These are phyloP conservation scores for Toxotes jaculatrix DNA, from an alignment of 2,113 vertebrate genomes.

Conservation along the genomic window DNA sequence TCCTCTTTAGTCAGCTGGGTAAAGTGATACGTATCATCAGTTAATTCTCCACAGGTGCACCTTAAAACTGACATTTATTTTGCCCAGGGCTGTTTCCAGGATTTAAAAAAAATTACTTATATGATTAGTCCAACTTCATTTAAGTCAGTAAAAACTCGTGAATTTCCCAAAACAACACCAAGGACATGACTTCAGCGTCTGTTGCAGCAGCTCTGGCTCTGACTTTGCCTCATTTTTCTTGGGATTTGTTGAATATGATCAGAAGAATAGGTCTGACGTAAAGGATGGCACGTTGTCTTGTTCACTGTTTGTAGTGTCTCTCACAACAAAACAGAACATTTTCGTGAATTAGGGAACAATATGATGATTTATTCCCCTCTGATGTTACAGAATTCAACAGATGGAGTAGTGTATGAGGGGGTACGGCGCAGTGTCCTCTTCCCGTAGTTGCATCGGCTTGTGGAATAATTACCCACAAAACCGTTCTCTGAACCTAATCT, in stretches of 20 bases:
- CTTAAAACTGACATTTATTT: not conserved
- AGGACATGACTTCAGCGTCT: not conserved
- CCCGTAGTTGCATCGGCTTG: not conserved
- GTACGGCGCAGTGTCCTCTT: not conserved
- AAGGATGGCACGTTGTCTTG: not conserved
- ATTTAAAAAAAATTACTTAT: not conserved
- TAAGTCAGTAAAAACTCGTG: not conserved
- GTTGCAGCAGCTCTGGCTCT: not conserved
- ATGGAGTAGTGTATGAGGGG: not conserved
- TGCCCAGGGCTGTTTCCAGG: not conserved
- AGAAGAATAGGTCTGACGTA: not conserved
- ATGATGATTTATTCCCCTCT: constrained; percentile 17
- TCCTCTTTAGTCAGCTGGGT: constrained; percentile 28
- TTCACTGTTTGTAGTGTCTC: not conserved
- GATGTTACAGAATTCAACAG: constrained; percentile 20
- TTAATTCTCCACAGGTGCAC: constrained; percentile 22
- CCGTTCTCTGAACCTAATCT: constrained; percentile 46
- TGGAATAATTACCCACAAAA: constrained; percentile 52
- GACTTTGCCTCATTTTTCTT: not conserved
- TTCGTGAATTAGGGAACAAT: constrained; percentile 17
- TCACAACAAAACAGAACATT: not conserved
- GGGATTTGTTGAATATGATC: too few species aligned
- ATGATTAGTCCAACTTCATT: not conserved
- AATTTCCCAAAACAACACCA: not conserved
- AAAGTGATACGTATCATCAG: constrained; percentile 8